Conservation (phyloP, 2,113 vertebrate species). For the Lathamus discolor region DNA sequence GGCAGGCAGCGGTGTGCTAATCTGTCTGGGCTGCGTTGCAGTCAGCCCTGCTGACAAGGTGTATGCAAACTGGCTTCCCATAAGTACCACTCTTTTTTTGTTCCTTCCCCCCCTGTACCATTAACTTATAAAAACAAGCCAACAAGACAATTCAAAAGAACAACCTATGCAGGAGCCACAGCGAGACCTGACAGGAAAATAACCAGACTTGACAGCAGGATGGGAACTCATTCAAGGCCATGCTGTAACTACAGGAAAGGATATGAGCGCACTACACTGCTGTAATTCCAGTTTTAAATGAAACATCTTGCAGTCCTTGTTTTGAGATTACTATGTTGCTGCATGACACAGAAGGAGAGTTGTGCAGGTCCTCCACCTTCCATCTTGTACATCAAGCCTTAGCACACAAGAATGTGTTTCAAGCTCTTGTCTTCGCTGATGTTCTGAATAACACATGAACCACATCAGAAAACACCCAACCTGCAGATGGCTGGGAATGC, state of each 20-base stretch:
- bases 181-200: constrained; percentile 13
- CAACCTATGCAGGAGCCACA: background rate
- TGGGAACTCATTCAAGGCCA: background rate
- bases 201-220: constrained; percentile 29
- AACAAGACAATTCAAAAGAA: constrained; percentile 27
- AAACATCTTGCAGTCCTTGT: background rate
- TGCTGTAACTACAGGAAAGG: background rate
- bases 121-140: constrained; percentile 42
- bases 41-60: constrained; percentile 56
- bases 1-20: constrained; percentile 46
- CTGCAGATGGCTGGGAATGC: background rate
- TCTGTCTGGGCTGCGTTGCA: constrained; percentile 18
- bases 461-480: background rate
- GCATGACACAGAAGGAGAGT: background rate
- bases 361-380: background rate
- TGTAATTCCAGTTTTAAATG: background rate
- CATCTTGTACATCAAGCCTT: background rate
- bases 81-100: background rate
- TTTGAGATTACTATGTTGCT: background rate
- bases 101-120: background rate
- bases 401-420: background rate
- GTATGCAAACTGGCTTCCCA: background rate
- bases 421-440: background rate
- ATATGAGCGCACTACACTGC: background rate
- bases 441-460: background rate